These are phyloP conservation scores for Sanderia malayensis DNA, from an alignment of 30 jellyfish, hydroid and myxozoan species.

Conservation along the genomic window DNA sequence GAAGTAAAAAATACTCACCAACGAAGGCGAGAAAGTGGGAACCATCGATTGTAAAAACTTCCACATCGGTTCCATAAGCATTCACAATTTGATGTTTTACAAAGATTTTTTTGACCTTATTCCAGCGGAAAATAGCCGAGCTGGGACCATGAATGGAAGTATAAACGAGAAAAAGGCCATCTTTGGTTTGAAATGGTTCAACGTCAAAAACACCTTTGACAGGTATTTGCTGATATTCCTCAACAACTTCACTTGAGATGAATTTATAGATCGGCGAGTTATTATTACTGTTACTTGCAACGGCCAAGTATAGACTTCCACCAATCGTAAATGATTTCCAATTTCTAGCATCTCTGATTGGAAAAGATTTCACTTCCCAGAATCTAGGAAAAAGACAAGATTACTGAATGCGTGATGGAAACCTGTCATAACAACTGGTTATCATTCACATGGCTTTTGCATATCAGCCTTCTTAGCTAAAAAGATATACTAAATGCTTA, in stretches of 20 bases:
- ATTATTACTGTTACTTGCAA: conserved; percentile 69
- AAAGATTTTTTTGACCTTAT: conserved; percentile 25
- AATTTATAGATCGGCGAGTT: conserved; percentile 63
- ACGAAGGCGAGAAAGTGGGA: conserved; percentile 67
- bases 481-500: too few relatives aligned
- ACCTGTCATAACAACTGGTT: too few relatives aligned
- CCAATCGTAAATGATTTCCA: conserved; percentile 83
- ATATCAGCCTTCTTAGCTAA: too few relatives aligned
- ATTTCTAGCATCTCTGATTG: conserved; percentile 61
- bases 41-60: conserved; percentile 64
- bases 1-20: conserved; percentile 68
- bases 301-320: conserved; percentile 65
- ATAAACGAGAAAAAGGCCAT: conserved; percentile 32
- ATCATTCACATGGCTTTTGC: too few relatives aligned
- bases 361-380: conserved; percentile 24
- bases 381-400: conserved; percentile 60
- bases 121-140: conserved; percentile 67
- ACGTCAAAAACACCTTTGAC: conserved; percentile 79
- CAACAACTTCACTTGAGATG: conserved; percentile 21
- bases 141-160: conserved; percentile 50
- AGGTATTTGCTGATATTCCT: conserved; percentile 65
- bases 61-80: conserved; percentile 83
- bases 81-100: conserved; percentile 59
- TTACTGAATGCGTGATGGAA: too few relatives aligned
- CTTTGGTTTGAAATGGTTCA: conserved; percentile 46